Evolutionary conservation across 2,888 invertebrate genomes (phyloP).

Genomic region (Drosophila falleni): DNA sequence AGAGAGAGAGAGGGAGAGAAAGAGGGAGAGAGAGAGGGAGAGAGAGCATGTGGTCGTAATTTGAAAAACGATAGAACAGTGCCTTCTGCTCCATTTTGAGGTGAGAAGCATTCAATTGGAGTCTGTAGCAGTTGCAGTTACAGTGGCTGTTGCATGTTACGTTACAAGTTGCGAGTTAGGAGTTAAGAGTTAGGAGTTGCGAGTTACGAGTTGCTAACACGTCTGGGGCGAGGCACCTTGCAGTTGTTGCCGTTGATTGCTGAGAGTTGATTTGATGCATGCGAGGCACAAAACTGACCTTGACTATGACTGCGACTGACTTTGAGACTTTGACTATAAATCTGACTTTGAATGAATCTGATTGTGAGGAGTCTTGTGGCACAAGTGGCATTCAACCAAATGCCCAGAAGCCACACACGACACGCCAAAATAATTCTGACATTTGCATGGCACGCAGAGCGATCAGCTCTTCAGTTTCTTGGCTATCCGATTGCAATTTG

Average conservation of each 20-base stretch:
- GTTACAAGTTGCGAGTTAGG: slow-evolving; percentile 3
- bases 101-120: slow-evolving; percentile 78
- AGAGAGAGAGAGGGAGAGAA: slow-evolving; percentile 31
- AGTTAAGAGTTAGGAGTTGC: background rate
- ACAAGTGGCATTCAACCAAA: slow-evolving; percentile 62
- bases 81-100: slow-evolving; percentile 73
- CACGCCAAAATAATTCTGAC: slow-evolving; percentile 67
- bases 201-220: slow-evolving; percentile 61
- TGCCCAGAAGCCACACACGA: slow-evolving; percentile 79
- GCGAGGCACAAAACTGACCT: slow-evolving; percentile 68
- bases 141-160: slow-evolving; percentile 23
- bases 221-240: slow-evolving; percentile 77
- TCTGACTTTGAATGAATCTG: slow-evolving; percentile 62
- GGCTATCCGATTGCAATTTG: slow-evolving; percentile 55
- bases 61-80: slow-evolving; percentile 69
- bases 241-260: slow-evolving; percentile 67
- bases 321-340: slow-evolving; percentile 27
- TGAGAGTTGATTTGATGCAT: slow-evolving; percentile 75
- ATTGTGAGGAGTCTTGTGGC: slow-evolving; percentile 29
- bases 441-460: slow-evolving; percentile 74
- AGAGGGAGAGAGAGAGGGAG: slow-evolving; percentile 46
- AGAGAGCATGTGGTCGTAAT: slow-evolving; percentile 66
- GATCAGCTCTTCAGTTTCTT: slow-evolving; percentile 33
- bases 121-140: slow-evolving; percentile 22
- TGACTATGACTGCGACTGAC: slow-evolving; percentile 65